Base-by-base conservation (phyloP, 2,113 vertebrate species). In the Zosterops hypoxanthus region DNA sequence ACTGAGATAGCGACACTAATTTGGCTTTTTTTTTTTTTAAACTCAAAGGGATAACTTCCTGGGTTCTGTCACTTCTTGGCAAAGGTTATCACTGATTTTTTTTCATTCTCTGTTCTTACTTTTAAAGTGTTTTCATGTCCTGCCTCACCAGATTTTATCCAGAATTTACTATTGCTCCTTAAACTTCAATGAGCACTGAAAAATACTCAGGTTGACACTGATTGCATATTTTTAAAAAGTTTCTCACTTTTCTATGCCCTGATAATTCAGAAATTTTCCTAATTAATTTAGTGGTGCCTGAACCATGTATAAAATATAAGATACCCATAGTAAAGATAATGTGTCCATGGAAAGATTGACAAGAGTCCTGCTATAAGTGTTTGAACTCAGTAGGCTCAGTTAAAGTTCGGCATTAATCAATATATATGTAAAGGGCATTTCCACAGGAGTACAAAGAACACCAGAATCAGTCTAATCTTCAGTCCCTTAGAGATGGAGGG, bases 391-490 rank as follows among this genome's bases (percentile, higher is more conserved):
- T 21, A 77, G 25, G 6, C 14, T 28, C 36, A 26, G 3, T 9
- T 63, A 41, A 88, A 78, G 24, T 57, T 57, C 41, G 11, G 7
- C 19, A 52, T 46, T 76, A 59, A 72, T 64, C 63, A 59, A 31
- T 12, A 52, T 4, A 28, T 24, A 49, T 3, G 2, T 33, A 63
- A 89, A 28, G 6, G 78, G 1, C 8, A 42, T 71, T 71, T 71
- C 8, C 22, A 8, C 1, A 25, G 5, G 3, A 33, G 0, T n/a
- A 22, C 28, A 8, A 1, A 52, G 4, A 56, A 21, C 25, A 49
- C 14, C 4, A 55, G 23, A 69, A 59, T 22, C 28, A 53, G 15
- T 34, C 12, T 52, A 41, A 33, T 14, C 13, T 57, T 87, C 11
- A 39, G 31, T 28, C 9, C 11, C 31, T 76, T 46, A 25, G 9